Conservation (phyloP, 1,140 invertebrate species). For the Trichonephila inaurata region DNA sequence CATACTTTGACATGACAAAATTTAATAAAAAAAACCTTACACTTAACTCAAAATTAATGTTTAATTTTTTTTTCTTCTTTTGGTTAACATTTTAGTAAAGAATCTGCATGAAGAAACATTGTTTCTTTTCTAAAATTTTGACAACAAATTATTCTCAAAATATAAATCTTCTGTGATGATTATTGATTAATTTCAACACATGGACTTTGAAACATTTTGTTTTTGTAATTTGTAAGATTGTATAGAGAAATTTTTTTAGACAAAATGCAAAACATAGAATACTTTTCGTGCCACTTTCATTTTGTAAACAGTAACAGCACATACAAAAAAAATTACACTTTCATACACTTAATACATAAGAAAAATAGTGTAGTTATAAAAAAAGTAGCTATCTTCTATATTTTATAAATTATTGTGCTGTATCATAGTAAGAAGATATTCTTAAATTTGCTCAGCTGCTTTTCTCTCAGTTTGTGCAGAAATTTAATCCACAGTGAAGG, state of each 20-base stretch:
- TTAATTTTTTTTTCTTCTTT: background rate
- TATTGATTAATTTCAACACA: too few species aligned
- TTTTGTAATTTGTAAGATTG: too few species aligned
- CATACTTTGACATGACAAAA: too few species aligned
- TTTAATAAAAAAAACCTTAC: too few species aligned
- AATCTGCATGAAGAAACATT: background rate
- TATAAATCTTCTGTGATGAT: too few species aligned
- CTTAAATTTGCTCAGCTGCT: constrained; percentile 15
- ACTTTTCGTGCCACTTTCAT: background rate
- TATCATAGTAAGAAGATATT: constrained; percentile 21
- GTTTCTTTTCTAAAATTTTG: background rate
- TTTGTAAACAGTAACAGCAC: background rate
- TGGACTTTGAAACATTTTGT: too few species aligned
- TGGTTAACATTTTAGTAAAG: background rate
- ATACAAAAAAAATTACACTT: constrained; percentile 20
- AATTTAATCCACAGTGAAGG: constrained; percentile 31
- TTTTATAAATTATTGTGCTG: constrained; percentile 7
- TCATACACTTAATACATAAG: background rate
- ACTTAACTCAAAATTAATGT: too few species aligned
- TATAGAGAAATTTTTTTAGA: background rate
- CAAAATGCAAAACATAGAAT: constrained; percentile 51
- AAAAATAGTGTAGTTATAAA: constrained; percentile 12
- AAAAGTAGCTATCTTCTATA: constrained; percentile 21
- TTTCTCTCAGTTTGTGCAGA: constrained; percentile 7
- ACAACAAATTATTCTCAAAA: too few species aligned